Base-by-base conservation (phyloP, 2,797 vertebrate species). In the Zalophus californianus region DNA sequence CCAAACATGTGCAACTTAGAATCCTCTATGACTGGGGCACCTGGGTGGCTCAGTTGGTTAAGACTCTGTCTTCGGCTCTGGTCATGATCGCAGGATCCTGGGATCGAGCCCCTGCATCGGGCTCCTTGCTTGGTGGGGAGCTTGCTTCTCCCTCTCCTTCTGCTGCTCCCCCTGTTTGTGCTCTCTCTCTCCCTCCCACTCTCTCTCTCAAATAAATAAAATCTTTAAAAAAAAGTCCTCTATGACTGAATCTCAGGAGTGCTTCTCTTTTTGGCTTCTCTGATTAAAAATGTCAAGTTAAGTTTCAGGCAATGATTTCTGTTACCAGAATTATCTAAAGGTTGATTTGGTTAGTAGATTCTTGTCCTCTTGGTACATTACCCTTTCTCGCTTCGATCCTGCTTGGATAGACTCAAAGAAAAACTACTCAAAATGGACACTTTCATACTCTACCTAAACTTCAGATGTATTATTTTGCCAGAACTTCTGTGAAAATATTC, bases 301-400 rank as follows among this genome's bases (percentile, higher is more conserved):
- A 50, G 48, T 91, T 97, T 95, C 38, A 93, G 72, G 58, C 52
- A 90, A 50, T 90, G 25, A 78, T 56, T 90, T 60, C 54, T 92
- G 23, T 92, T 70, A 84, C 9, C 48, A 72, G 60, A 86, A 91
- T 86, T 66, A 64, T 52, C 48, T 9, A 16, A 89, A 88, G 58
- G n/a, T 44, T 62, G 44, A 91, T 85, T 29, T 92, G 38, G 9
- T 52, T 84, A 52, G 52, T 66, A 68, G 50, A 72, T 7, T 58
- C 72, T 86, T 82, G 14, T 83, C 23, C 20, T 96, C 52, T 50
- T 29, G 38, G 25, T 54, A 25, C 9, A 20, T 83, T 62, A 52
- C 23, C 10, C 4, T 38, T 29, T 54, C 10, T 79, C 35, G 68
- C n/a, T 78, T 91, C 87, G 54, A 52, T 66, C 66, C n/a, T 85